phyloP scores from a whole-genome alignment of 2,113 vertebrate genomes.

The Gallinago paraguaiae region DNA sequence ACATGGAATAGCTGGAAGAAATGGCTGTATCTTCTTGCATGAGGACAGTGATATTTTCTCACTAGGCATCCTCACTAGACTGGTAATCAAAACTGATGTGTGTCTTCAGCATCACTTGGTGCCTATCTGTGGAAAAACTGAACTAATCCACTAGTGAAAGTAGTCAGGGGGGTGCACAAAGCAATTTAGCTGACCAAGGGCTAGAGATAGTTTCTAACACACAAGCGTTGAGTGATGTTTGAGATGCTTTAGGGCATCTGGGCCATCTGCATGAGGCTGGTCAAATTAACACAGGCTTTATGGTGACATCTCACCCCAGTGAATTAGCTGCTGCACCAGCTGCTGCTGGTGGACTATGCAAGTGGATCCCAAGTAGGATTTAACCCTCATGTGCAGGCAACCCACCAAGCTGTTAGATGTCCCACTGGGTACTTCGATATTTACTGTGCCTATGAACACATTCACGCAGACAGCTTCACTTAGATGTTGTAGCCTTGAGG shows the following conservation, averaged over 20 bases:
- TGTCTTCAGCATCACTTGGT: background rate
- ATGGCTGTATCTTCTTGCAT: background rate
- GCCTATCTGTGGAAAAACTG: background rate
- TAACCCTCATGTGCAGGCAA: background rate
- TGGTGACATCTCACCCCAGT: background rate
- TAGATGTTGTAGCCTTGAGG: fast-evolving
- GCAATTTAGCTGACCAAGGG: background rate
- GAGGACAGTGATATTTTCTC: background rate
- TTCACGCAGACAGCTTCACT: background rate
- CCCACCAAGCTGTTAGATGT: background rate
- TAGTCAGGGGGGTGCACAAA: background rate
- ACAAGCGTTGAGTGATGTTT: background rate
- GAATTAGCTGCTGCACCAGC: background rate
- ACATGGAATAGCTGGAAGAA: background rate
- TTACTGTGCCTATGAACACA: background rate
- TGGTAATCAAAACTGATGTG: background rate
- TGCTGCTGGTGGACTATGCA: background rate
- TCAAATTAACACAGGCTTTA: background rate
- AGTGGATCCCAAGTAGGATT: background rate
- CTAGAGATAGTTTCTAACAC: background rate
- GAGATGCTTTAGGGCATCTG: background rate
- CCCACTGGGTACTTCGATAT: background rate
- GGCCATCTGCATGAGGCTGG: background rate
- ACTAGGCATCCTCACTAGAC: background rate
- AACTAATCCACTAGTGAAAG: background rate